phyloP scores from a whole-genome alignment of 2,113 vertebrate genomes.

The Salvelinus alpinus region DNA sequence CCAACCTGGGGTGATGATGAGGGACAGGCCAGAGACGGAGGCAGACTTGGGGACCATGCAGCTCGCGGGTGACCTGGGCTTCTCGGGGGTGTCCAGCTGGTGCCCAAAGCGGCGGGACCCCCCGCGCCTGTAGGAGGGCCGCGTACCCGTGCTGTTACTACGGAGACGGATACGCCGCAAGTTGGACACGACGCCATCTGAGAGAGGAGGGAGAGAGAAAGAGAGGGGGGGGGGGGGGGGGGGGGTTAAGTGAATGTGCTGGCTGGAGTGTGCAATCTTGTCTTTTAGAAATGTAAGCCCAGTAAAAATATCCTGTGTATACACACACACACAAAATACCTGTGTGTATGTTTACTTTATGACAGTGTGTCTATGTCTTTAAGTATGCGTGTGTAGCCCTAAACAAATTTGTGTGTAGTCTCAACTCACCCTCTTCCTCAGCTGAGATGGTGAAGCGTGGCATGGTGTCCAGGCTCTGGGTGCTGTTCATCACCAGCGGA shows the following conservation, averaged over 20 bases:
- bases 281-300: too few species aligned
- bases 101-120: constrained; percentile 73
- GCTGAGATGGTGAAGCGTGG: constrained; percentile 86
- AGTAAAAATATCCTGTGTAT: too few species aligned
- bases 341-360: neutral
- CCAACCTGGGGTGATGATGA: constrained; percentile 88
- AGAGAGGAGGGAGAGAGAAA: neutral
- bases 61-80: constrained; percentile 57
- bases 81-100: constrained; percentile 76
- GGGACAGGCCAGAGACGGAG: constrained; percentile 87
- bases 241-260: too few species aligned
- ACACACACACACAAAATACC: neutral
- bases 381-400: neutral
- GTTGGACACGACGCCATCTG: constrained; percentile 72
- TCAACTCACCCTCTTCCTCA: constrained; percentile 80
- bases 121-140: constrained; percentile 77
- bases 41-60: constrained; percentile 88
- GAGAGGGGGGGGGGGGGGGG: neutral
- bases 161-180: constrained; percentile 85
- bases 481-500: constrained; percentile 77
- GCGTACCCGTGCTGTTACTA: constrained; percentile 90
- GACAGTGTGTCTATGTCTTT: neutral
- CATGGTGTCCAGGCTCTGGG: constrained; percentile 86
- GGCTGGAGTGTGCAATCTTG: too few species aligned
- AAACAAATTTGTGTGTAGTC: neutral